phyloP scores from a whole-genome alignment of 2,113 vertebrate genomes.

The Actenoides lindsayi region DNA sequence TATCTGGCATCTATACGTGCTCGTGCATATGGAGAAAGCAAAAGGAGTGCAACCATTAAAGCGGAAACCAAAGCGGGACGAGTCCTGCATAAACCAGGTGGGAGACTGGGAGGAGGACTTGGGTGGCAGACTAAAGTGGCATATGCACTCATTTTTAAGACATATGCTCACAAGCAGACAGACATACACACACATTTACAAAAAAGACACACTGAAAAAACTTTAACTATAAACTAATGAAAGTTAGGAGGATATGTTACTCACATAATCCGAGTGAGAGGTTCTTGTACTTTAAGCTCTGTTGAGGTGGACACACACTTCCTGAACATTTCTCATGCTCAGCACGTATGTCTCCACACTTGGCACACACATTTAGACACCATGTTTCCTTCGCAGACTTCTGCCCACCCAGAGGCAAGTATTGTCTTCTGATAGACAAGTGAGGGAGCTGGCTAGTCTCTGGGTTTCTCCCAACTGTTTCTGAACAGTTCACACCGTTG shows the following conservation, averaged over 20 bases:
- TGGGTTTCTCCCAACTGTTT: not conserved
- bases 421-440: not conserved
- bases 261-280: rapidly evolving
- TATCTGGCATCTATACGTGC: not conserved
- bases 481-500: not conserved
- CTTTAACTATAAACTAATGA: not conserved
- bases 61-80: not conserved
- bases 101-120: not conserved
- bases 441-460: not conserved
- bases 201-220: not conserved
- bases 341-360: rapidly evolving
- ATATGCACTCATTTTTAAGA: not conserved
- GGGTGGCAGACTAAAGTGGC: not conserved
- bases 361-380: not conserved
- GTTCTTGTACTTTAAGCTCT: not conserved
- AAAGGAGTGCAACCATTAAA: not conserved
- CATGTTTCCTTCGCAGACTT: not conserved
- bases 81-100: not conserved
- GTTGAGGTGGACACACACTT: not conserved
- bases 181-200: not conserved
- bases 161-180: not conserved
- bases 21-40: not conserved
- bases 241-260: not conserved
- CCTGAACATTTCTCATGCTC: not conserved
- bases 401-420: not conserved